phyloP scores from a whole-genome alignment of 2,888 invertebrate species.

The Sphaerophoria rueppellii region DNA sequence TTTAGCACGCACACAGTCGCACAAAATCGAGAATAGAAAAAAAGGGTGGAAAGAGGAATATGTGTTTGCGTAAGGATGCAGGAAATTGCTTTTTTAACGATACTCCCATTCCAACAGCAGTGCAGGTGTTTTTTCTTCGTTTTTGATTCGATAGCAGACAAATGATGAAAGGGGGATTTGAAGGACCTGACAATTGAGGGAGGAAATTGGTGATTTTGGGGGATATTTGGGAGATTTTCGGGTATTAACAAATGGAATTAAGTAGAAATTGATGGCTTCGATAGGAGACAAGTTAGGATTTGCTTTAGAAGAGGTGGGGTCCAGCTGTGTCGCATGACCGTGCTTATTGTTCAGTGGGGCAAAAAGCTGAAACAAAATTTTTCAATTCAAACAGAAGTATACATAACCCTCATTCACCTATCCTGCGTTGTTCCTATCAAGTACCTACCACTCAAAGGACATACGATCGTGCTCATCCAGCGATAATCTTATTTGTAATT shows the following conservation, averaged over 20 bases:
- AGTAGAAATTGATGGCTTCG: not conserved
- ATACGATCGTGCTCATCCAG: not conserved
- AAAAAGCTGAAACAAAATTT: not conserved
- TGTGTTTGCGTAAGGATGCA: constrained; percentile 68
- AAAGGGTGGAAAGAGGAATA: constrained; percentile 36
- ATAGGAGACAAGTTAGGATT: no score
- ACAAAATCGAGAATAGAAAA: not conserved
- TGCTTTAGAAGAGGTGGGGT: no score
- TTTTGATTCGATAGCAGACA: not conserved
- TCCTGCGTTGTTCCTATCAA: not conserved
- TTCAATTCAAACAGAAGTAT: not conserved
- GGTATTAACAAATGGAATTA: not conserved
- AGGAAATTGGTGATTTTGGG: constrained; percentile 39
- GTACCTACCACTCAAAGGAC: not conserved
- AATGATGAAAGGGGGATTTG: constrained; percentile 34
- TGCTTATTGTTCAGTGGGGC: no score
- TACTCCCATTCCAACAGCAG: not conserved
- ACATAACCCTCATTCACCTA: constrained; percentile 1
- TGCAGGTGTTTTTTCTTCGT: constrained; percentile 38
- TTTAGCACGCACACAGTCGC: constrained; percentile 9
- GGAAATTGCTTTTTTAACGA: constrained; percentile 68
- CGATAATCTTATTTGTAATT: constrained; percentile 25
- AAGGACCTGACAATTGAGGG: constrained; percentile 51
- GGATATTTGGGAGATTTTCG: not conserved
- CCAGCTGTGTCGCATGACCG: no score